phyloP scores from a whole-genome alignment of 1,140 invertebrate species.

The Bombus ignitus region DNA sequence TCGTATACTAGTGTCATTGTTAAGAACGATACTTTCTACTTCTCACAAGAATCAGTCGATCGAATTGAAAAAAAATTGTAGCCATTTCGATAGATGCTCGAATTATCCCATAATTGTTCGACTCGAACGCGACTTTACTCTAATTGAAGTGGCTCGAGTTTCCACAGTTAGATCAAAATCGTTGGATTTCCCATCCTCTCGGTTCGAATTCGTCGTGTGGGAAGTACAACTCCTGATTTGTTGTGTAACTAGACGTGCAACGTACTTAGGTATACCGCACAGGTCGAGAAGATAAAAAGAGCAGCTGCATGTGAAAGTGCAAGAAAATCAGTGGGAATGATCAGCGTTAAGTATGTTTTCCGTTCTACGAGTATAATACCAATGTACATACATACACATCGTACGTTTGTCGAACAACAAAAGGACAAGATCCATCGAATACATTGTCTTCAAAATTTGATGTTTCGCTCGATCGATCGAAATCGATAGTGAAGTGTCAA shows the following conservation, averaged over 20 bases:
- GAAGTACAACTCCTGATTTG: conserved; percentile 31
- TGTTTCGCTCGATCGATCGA: neutral
- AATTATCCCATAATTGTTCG: conserved; percentile 49
- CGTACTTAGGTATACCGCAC: neutral
- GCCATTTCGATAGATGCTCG: neutral
- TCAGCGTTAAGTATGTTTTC: conserved; percentile 26
- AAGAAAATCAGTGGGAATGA: conserved; percentile 51
- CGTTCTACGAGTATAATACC: neutral
- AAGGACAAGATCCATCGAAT: neutral
- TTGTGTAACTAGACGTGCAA: conserved; percentile 45
- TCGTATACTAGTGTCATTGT: neutral
- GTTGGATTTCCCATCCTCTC: conserved; percentile 43
- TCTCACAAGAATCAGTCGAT: neutral
- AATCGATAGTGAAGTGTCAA: neutral
- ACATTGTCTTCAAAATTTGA: neutral
- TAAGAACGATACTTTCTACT: conserved; percentile 11
- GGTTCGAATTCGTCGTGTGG: conserved; percentile 45
- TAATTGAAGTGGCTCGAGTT: conserved; percentile 36
- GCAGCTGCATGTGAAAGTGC: conserved; percentile 35
- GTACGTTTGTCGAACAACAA: neutral
- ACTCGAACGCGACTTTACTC: neutral
- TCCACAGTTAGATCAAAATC: conserved; percentile 47
- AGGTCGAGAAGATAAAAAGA: conserved; percentile 12
- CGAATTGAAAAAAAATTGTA: neutral
- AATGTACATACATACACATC: neutral